Base-by-base conservation (phyloP, 2,797 vertebrate genomes). In the Danionella dracula region DNA sequence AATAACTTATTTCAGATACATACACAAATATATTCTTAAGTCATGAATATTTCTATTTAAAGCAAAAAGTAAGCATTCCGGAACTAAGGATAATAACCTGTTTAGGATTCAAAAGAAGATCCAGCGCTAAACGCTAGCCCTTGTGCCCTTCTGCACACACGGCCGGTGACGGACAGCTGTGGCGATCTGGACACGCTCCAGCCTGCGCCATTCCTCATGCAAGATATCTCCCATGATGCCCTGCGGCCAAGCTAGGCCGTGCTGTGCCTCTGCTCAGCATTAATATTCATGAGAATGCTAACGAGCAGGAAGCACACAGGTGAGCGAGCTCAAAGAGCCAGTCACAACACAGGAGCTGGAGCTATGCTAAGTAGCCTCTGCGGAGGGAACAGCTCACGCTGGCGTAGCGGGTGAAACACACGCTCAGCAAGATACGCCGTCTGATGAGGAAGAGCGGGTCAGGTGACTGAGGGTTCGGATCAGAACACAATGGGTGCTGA, bases 161-260 rank as follows among this genome's bases (percentile, higher is more conserved):
- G 59, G 16, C 59, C 57, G 68, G 72, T 74, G 72, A 73, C 53
- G 53, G 68, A 74, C 72, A 74, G 68, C 70, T 71, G 72, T 69
- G 76, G 70, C 64, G 70, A 68, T 76, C 76, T 78, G 70, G 79
- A 72, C 72, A 59, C 61, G 68, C 73, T 75, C 74, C 78, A 81
- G 76, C 73, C 65, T 76, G 72, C 66, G 70, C 60, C 75, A 90
- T 91, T 90, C 89, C 88, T 84, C 84, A 88, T 90, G 85, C 87
- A 81, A 88, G 85, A 89, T 88, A 90, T 91, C 90, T 90, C 89
- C 88, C 90, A 90, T 87, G 88, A 90, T 89, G 87, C 88, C 90
- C 90, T 79, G 87, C 87, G 89, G 90, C 89, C 88, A 89, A 72
- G 82, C 82, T 85, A 85, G 86, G 83, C 81, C 87, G 87, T 87